phyloP scores from a whole-genome alignment of 2,888 invertebrate species.

The Thecocarcelia acutangulata region DNA sequence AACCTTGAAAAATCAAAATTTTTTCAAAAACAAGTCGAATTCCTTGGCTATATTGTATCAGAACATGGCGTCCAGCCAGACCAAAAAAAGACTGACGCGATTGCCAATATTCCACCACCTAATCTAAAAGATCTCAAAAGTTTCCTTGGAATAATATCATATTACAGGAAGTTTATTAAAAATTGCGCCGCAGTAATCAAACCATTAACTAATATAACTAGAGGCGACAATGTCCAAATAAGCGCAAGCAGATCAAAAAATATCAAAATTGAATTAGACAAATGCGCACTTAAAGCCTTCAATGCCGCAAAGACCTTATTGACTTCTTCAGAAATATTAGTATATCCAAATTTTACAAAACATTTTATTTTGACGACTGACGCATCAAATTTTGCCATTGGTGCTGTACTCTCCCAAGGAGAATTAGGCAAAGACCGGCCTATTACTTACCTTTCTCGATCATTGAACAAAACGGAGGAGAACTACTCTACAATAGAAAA shows the following conservation, averaged over 20 bases:
- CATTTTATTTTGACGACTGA: slow-evolving; percentile 52
- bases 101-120: no score
- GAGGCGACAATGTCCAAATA: slow-evolving; percentile 13
- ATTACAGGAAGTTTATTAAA: slow-evolving; percentile 15
- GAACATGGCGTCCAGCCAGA: no score
- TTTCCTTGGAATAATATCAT: slow-evolving; percentile 11
- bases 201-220: slow-evolving; percentile 16
- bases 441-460: slow-evolving; percentile 53
- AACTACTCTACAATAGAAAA: slow-evolving; percentile 57
- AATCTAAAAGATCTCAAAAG: slow-evolving; percentile 3
- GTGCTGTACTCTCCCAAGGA: slow-evolving; percentile 45
- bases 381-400: slow-evolving; percentile 54
- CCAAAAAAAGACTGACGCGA: no score
- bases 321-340: slow-evolving; percentile 25
- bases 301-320: slow-evolving; percentile 9
- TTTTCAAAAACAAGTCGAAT: no score
- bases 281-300: slow-evolving; percentile 13
- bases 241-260: slow-evolving; percentile 15
- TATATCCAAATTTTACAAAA: slow-evolving; percentile 12
- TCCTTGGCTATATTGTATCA: no score
- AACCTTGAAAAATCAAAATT: no score
- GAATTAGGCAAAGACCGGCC: slow-evolving; percentile 35
- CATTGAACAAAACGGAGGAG: no score
- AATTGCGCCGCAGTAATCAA: slow-evolving; percentile 20
- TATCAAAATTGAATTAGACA: slow-evolving; percentile 18